Evolutionary conservation across 2,113 vertebrate genomes (phyloP).

Genomic region (Verasper variegatus): DNA sequence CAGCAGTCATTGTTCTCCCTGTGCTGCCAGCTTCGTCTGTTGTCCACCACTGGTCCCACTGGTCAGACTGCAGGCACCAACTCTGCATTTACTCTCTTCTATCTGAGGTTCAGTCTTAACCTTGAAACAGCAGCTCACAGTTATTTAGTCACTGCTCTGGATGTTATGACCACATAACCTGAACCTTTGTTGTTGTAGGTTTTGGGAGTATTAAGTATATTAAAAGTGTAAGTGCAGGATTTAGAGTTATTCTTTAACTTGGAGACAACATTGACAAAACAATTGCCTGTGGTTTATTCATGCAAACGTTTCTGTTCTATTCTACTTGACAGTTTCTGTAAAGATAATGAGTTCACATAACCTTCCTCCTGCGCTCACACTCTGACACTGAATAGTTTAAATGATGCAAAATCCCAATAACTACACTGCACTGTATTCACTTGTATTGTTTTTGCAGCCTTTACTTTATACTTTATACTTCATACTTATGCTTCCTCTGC

Average conservation of each 20-base stretch:
- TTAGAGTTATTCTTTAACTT: neutral
- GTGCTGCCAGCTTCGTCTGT: neutral
- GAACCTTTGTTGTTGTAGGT: neutral
- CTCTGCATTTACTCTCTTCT: neutral
- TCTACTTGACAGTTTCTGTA: neutral
- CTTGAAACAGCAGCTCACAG: neutral
- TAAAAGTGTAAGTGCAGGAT: neutral
- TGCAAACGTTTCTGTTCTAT: neutral
- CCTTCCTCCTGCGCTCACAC: neutral
- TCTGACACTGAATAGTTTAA: constrained; percentile 1
- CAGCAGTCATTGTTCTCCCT: neutral
- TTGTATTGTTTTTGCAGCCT: neutral
- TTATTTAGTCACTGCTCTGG: neutral
- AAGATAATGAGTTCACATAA: neutral
- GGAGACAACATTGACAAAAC: neutral
- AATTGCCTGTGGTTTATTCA: neutral
- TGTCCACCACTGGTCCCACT: neutral
- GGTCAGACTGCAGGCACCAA: neutral
- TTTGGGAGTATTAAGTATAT: no score
- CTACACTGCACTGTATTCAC: neutral
- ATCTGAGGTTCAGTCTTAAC: neutral
- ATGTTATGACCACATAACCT: neutral
- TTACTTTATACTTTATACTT: neutral
- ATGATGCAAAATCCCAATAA: neutral
- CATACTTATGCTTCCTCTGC: neutral